Conservation (phyloP, 2,113 vertebrate species). For the Nestor notabilis region DNA sequence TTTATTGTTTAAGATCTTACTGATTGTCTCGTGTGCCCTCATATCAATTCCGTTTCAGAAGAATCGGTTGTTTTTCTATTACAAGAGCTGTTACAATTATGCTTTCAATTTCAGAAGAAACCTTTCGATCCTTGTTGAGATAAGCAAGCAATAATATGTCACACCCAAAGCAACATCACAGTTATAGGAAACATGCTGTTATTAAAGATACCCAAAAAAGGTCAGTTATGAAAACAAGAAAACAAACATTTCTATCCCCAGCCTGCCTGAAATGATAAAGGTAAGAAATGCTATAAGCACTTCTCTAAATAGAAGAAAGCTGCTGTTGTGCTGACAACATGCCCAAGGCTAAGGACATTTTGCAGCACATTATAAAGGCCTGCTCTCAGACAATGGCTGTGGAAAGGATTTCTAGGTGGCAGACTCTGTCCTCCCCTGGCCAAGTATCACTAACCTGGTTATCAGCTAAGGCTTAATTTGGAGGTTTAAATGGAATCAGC, state of each 20-base stretch:
- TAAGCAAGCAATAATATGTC: not conserved
- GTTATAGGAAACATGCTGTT: not conserved
- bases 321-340: not conserved
- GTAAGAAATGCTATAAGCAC: not conserved
- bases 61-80: not conserved
- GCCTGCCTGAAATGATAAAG: not conserved
- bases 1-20: not conserved
- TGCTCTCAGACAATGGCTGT: not conserved
- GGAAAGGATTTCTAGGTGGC: not conserved
- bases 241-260: not conserved
- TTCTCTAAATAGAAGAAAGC: not conserved
- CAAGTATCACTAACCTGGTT: not conserved
- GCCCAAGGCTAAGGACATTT: not conserved
- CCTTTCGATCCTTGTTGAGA: not conserved
- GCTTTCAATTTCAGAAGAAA: not conserved
- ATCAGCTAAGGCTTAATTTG: not conserved
- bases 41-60: not conserved
- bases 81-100: not conserved
- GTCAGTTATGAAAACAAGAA: not conserved
- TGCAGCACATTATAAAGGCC: not conserved
- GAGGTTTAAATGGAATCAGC: not conserved
- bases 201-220: not conserved
- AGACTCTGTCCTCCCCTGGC: not conserved
- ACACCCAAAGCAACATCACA: not conserved
- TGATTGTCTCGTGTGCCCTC: not conserved